A percentile compares a stretch with the other conserved stretches of the same genome.
Evolutionary conservation across 2,888 invertebrate species (phyloP).

Genomic region (Lomographa bimaculata): DNA sequence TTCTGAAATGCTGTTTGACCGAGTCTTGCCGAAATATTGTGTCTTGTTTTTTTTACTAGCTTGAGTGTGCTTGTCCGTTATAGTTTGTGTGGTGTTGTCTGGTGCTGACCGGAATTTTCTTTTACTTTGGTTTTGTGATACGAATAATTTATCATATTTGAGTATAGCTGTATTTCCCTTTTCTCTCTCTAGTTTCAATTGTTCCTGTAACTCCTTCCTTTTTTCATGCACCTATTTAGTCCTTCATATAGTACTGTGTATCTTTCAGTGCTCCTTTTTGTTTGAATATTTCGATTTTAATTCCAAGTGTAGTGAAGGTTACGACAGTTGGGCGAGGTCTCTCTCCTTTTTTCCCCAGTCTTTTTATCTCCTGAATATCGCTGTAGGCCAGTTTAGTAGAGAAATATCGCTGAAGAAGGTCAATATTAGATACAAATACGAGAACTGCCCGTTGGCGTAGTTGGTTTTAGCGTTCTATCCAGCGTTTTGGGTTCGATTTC

Average conservation of each 20-base stretch:
- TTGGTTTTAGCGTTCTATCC: too few relatives aligned
- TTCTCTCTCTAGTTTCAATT: constrained; percentile 6
- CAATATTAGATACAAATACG: too few relatives aligned
- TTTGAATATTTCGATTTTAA: constrained; percentile 10
- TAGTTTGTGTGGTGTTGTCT: not conserved
- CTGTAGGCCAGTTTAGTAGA: not conserved
- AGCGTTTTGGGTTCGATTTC: too few relatives aligned
- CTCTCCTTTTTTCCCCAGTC: constrained; percentile 8
- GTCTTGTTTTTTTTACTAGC: constrained; percentile 8
- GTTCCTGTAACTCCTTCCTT: too few relatives aligned
- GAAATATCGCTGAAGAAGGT: too few relatives aligned
- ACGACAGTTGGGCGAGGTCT: constrained; percentile 7
- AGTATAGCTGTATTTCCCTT: constrained; percentile 10
- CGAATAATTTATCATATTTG: constrained; percentile 10
- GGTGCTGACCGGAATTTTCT: constrained; percentile 6
- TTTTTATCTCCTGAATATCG: constrained; percentile 10
- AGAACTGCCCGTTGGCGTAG: too few relatives aligned
- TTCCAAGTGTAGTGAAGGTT: constrained; percentile 10
- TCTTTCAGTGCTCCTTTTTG: constrained; percentile 13
- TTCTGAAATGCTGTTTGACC: constrained; percentile 8
- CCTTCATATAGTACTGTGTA: constrained; percentile 11
- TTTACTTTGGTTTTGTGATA: constrained; percentile 5
- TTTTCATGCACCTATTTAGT: constrained; percentile 16
- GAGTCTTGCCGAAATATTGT: not conserved
- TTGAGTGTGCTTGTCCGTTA: too few relatives aligned